phyloP scores from a whole-genome alignment of 2,888 invertebrate genomes.

The Corbicula japonica region DNA sequence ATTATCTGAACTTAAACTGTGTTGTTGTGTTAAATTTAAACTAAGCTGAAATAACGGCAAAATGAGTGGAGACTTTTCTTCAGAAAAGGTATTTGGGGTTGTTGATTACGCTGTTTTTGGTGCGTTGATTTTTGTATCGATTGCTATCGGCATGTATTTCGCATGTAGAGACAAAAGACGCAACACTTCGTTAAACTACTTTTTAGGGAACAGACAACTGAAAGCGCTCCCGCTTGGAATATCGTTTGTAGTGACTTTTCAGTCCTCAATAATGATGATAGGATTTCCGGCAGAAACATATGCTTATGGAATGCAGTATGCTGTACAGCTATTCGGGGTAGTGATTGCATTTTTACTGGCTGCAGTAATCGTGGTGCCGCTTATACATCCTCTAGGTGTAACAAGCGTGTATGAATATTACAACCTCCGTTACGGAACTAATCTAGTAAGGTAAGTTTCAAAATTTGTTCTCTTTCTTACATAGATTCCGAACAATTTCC shows the following conservation, averaged over 20 bases:
- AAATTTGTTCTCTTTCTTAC: no score
- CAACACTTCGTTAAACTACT: constrained; percentile 15
- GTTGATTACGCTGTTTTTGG: constrained; percentile 22
- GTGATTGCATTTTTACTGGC: not conserved
- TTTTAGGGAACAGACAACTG: constrained; percentile 15
- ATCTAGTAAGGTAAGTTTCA: no score
- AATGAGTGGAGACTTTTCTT: no score
- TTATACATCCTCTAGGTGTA: constrained; percentile 1
- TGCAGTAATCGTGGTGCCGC: constrained; percentile 3
- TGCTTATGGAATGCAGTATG: constrained; percentile 8
- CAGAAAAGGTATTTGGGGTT: no score
- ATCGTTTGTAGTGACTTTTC: constrained; percentile 32
- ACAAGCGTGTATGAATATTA: constrained; percentile 9
- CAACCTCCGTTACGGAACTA: constrained; percentile 14
- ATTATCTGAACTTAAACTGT: no score
- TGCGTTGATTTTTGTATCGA: constrained; percentile 5
- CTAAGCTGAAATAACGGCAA: no score
- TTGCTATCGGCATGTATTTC: constrained; percentile 22
- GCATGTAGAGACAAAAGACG: constrained; percentile 3
- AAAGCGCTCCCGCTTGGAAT: constrained; percentile 25
- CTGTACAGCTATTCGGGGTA: no score
- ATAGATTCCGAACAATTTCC: no score
- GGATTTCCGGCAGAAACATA: constrained; percentile 26
- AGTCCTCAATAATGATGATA: constrained; percentile 23
- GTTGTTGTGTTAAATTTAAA: no score